A percentile compares a stretch with the other conserved stretches of the same genome.
Evolutionary conservation across 2,113 vertebrate species (phyloP).

Genomic region (Anseranas semipalmata): DNA sequence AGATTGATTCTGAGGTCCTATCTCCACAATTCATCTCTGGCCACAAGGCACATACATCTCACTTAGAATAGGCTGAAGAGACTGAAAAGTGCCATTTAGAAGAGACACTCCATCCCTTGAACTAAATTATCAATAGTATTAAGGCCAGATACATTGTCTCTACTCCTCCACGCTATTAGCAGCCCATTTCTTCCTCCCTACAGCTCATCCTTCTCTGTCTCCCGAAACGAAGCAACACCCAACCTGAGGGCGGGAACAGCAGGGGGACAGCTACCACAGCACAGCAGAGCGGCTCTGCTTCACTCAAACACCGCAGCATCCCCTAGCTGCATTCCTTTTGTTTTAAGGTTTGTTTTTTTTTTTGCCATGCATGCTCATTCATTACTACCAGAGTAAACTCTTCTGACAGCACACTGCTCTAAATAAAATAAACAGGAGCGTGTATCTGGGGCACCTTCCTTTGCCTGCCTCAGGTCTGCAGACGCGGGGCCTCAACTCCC

Average conservation of each 20-base stretch:
- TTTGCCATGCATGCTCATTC: neutral
- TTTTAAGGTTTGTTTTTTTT: neutral
- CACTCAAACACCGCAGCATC: neutral
- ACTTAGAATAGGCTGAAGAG: slow-evolving; percentile 48
- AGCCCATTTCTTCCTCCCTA: slow-evolving; percentile 4
- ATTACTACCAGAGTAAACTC: neutral
- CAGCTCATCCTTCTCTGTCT: slow-evolving; percentile 43
- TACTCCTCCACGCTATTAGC: neutral
- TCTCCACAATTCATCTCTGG: slow-evolving; percentile 50
- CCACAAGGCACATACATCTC: slow-evolving; percentile 47
- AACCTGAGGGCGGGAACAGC: neutral
- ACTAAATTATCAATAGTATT: slow-evolving; percentile 57
- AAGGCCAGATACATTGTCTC: slow-evolving; percentile 33
- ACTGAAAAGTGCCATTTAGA: slow-evolving; percentile 58
- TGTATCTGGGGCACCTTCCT: neutral
- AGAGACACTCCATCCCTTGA: slow-evolving; percentile 24
- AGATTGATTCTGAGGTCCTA: slow-evolving; percentile 37
- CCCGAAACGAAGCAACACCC: slow-evolving; percentile 37
- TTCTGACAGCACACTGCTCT: neutral
- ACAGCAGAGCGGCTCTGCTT: neutral
- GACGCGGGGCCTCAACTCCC: too few relatives aligned
- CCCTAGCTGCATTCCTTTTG: neutral
- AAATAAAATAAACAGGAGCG: neutral
- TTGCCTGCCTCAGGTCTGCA: neutral
- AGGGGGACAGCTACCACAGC: neutral